Base-by-base conservation (phyloP, 2,113 vertebrate species). In the Chascanopsetta lugubris region DNA sequence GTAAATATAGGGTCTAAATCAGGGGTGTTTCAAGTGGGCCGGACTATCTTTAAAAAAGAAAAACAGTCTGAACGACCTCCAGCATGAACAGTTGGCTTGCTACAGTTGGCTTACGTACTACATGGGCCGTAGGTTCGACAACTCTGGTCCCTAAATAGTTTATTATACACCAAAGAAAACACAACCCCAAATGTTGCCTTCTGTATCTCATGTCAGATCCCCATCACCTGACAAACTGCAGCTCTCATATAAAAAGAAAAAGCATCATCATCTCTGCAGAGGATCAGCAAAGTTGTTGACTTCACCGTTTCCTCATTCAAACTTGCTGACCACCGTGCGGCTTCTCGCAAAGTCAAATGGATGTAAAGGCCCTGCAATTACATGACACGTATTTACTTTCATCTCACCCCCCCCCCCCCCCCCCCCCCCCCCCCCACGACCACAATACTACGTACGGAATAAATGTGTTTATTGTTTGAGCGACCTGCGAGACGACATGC, bases 401-500 rank as follows among this genome's bases (percentile, higher is more conserved):
- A 61, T 80, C 25, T 45, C 38, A 11, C 71, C 54, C 58, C 13
- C 26, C 55, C 46, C 62, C 64, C 72, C 26, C 75, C 65, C 71
- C 6, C n/a, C 59, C 56, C 46, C 34, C 59, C 69, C 54, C 12
- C 72, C 67, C 27, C 38, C 47, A 48, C 17, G 30, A 51, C 77
- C 79, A 73, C 79, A 45, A 46, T 24, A 61, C 42, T 59, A 29
- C 21, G 49, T 47, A 51, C 57, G 67, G 69, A 73, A 51, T 63
- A 42, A n/a, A 54, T 58, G 42, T 77, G 70, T 82, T 88, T 79
- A 81, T 85, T 79, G 72, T 79, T 81, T 73, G 47, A 53, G 56
- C 62, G 72, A 71, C 62, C 50, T 30, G 8, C n/a, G n/a, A 36
- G 60, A 75, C 72, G 75, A 82, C 75, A 75, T 25, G 54, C 58